Evolutionary conservation across 37 sponge, comb jelly and placozoan species (phyloP), one percentile per base, ranked within the genome.

Genomic region (Eunapius fragilis): DNA sequence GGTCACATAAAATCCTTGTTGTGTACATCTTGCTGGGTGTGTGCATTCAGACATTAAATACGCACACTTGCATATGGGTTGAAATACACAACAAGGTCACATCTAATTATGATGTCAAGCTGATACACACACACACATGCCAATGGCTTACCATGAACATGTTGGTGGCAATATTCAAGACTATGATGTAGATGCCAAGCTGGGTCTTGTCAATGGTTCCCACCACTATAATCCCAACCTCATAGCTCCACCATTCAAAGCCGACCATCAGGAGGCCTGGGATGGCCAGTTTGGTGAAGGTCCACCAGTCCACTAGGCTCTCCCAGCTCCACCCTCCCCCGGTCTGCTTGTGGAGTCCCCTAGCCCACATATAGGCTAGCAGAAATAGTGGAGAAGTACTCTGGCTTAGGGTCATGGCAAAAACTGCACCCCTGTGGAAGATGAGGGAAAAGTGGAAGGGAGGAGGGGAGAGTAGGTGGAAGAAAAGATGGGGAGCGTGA

Each of bases 311-410:
- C 2, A 80, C 37, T 41, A 92, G 49, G 67, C 85, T 25, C 58
- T 92, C 92, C 80, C 69, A 83, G 36, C 85, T 87, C 92, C 92
- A 92, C 33, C 92, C 92, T 14, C 82, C 83, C 91, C 91, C 86
- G 6, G 91, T 91, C 73, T 71, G 27, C 32, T 72, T 86, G 79
- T 91, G 87, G 2, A 91, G 82, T 28, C 86, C 86, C 2, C 77
- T 25, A 6, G n/a, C 67, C 67, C 58, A 47, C 13, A 91, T 70
- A 28, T 85, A 85, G 23, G 77, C 5, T 0, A 91, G 45, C 24
- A 91, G 70, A 9, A 85, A 23, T 2, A 80, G 0, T 25, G 86
- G 71, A 24, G 26, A 25, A 28, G 14, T 19, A 12, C 58, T 19
- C 58, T 58, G 58, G 58, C 58, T 13, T 10, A 58, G 6, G 19